Evolutionary conservation across 2,113 vertebrate genomes (phyloP).

Genomic region (Andinoacara biseriatus): DNA sequence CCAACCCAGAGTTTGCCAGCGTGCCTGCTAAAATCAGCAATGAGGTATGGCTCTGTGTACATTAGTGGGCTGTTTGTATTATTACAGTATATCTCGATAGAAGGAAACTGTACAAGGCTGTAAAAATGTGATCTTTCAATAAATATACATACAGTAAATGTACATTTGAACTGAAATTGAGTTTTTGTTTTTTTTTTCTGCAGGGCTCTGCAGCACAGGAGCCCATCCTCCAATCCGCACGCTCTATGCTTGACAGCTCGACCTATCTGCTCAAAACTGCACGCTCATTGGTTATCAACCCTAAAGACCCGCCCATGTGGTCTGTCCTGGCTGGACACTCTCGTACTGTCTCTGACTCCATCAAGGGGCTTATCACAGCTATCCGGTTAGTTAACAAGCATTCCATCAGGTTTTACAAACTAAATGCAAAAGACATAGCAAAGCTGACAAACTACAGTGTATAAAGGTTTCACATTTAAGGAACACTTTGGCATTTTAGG

Average conservation of each 20-base stretch:
- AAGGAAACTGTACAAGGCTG: not conserved
- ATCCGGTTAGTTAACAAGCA: conserved; percentile 86
- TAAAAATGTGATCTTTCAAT: not conserved
- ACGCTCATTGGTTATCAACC: conserved; percentile 94
- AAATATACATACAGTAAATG: not conserved
- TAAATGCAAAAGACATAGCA: not conserved
- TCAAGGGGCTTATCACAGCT: conserved; percentile 97
- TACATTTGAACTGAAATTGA: not conserved
- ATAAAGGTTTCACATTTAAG: not conserved
- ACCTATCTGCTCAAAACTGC: conserved; percentile 91
- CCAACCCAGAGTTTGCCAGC: conserved; percentile 98
- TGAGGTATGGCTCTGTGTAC: conserved; percentile 80
- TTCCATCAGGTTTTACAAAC: not conserved
- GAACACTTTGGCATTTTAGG: not conserved
- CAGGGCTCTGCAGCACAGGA: conserved; percentile 94
- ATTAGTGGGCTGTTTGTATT: not conserved
- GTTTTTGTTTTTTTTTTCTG: not conserved
- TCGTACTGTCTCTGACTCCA: conserved; percentile 96
- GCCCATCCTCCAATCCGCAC: conserved; percentile 91
- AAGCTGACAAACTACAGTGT: not conserved
- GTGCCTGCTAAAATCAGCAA: conserved; percentile 93
- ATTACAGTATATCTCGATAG: not conserved
- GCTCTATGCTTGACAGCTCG: conserved; percentile 96
- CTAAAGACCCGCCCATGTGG: conserved; percentile 97
- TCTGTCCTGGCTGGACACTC: conserved; percentile 95